Conservation (phyloP, 2,113 vertebrate genomes). For the Muntiacus reevesi region DNA sequence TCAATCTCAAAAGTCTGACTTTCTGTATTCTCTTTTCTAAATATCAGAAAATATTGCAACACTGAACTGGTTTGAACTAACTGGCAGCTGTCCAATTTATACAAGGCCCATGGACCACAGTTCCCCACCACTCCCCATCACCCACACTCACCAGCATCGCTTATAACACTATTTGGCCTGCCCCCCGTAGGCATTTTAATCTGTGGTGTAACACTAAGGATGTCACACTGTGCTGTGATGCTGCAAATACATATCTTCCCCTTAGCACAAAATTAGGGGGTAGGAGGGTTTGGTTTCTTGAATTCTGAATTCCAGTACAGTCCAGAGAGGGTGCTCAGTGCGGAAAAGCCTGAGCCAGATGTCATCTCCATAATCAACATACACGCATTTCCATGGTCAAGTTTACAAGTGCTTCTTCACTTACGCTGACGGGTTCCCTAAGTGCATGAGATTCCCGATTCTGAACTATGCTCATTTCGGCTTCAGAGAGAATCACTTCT, state of each 20-base stretch:
- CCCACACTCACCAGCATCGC: not conserved
- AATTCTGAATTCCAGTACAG: not conserved
- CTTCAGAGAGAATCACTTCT: not conserved
- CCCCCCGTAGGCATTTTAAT: not conserved
- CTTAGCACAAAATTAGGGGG: not conserved
- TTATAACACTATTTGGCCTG: not conserved
- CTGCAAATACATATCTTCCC: not conserved
- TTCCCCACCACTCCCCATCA: fast-evolving
- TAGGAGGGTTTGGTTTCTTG: not conserved
- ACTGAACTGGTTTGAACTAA: not conserved
- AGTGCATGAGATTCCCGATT: not conserved
- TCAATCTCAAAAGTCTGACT: not conserved
- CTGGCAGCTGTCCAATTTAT: not conserved
- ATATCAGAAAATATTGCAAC: not conserved
- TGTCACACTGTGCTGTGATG: not conserved
- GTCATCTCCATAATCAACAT: too few species aligned
- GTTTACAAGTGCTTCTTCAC: not conserved
- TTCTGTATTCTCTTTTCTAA: not conserved
- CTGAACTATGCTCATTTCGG: not conserved
- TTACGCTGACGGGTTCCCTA: not conserved
- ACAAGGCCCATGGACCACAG: not conserved
- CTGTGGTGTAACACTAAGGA: not conserved
- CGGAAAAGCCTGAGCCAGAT: not conserved
- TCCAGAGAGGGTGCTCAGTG: not conserved
- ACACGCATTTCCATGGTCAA: not conserved